Evolutionary conservation across 35 echinoderm and acorn worm genomes (phyloP).

Genomic region (Amphiura filiformis): DNA sequence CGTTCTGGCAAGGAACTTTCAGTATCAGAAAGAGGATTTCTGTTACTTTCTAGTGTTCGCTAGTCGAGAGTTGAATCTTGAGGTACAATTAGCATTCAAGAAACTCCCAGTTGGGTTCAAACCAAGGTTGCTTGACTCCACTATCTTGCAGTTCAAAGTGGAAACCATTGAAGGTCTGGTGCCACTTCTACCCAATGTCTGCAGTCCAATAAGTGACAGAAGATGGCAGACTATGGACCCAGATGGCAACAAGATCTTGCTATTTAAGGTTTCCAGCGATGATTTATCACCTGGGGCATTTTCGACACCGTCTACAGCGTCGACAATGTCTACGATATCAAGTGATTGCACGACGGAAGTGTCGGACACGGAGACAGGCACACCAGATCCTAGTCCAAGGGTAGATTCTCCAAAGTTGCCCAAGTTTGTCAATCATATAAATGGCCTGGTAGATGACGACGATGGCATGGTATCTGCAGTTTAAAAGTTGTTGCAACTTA

Average conservation of each 20-base stretch:
- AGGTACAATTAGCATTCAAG: conserved; percentile 73
- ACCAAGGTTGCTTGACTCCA: conserved; percentile 48
- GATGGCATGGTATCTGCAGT: too few relatives aligned
- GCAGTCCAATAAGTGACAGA: conserved; percentile 62
- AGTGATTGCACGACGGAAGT: background rate
- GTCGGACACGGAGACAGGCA: background rate
- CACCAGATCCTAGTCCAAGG: background rate
- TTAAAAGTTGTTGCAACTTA: too few relatives aligned
- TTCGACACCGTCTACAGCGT: background rate
- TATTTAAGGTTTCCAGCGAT: conserved; percentile 9
- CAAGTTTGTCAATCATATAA: background rate
- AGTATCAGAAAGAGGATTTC: conserved; percentile 56
- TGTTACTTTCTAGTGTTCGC: conserved; percentile 73
- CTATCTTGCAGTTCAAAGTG: conserved; percentile 78
- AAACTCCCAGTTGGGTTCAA: conserved; percentile 50
- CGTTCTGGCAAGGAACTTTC: conserved; percentile 36
- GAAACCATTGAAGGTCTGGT: conserved; percentile 51
- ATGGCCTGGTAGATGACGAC: too few relatives aligned
- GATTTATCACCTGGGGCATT: background rate
- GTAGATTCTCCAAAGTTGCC: background rate
- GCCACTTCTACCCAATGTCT: conserved; percentile 56
- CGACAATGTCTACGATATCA: background rate
- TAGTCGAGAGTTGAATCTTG: conserved; percentile 51
- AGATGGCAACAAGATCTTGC: conserved; percentile 66
- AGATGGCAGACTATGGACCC: conserved; percentile 72